phyloP scores from a whole-genome alignment of 2,888 invertebrate genomes.

The Acronicta alni region DNA sequence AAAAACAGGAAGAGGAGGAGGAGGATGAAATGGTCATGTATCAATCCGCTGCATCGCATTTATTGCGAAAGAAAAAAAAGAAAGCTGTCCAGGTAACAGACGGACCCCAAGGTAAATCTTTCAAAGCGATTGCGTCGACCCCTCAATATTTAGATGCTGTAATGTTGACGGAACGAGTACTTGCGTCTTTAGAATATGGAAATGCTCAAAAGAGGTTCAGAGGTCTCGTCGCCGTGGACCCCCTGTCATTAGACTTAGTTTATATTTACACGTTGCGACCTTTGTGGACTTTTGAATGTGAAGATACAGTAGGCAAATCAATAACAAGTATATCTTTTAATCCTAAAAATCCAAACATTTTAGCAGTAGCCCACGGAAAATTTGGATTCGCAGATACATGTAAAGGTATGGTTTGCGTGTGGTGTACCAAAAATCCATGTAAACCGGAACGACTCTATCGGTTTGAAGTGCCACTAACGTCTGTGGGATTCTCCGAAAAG shows the following conservation, averaged over 20 bases:
- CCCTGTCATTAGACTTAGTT: slow-evolving; percentile 90
- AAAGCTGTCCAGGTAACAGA: slow-evolving; percentile 33
- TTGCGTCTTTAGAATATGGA: slow-evolving; percentile 91
- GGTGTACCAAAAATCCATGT: slow-evolving; percentile 95
- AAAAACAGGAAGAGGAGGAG: slow-evolving; percentile 64
- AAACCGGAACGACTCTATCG: slow-evolving; percentile 92
- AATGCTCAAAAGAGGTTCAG: slow-evolving; percentile 92
- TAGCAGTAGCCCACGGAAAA: slow-evolving; percentile 94
- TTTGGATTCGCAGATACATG: slow-evolving; percentile 88
- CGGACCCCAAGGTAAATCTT: slow-evolving; percentile 63
- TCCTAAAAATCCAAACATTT: slow-evolving; percentile 91
- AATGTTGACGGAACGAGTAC: slow-evolving; percentile 91
- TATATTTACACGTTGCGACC: slow-evolving; percentile 91
- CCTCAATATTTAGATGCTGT: slow-evolving; percentile 90
- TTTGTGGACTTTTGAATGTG: slow-evolving; percentile 91
- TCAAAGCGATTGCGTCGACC: slow-evolving; percentile 69
- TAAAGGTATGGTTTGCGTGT: slow-evolving; percentile 92
- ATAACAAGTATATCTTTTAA: slow-evolving; percentile 92
- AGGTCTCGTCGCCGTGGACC: slow-evolving; percentile 90
- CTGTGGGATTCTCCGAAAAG: slow-evolving; percentile 91
- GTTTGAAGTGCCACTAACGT: slow-evolving; percentile 91
- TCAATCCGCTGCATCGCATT: slow-evolving; percentile 73
- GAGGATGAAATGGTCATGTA: slow-evolving; percentile 86
- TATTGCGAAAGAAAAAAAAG: slow-evolving; percentile 73
- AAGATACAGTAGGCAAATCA: slow-evolving; percentile 85